Conservation (phyloP, 1,140 invertebrate species). For the Apis laboriosa region DNA sequence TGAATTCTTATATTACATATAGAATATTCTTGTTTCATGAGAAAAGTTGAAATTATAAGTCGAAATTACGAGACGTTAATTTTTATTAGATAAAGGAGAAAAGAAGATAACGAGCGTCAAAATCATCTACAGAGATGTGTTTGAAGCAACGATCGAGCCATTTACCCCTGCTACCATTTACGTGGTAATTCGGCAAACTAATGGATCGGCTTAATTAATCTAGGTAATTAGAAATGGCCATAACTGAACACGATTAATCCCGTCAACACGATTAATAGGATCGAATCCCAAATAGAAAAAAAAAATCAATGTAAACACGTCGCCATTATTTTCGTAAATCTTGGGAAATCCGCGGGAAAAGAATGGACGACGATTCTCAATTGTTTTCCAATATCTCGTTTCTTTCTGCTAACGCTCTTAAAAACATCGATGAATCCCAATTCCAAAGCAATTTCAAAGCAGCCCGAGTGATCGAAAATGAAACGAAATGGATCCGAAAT, state of each 20-base stretch:
- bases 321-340: too few species aligned
- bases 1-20: too few species aligned
- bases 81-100: too few species aligned
- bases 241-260: background rate
- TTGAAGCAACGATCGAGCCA: constrained; percentile 8
- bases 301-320: background rate
- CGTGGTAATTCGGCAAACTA: constrained; percentile 50
- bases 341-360: too few species aligned
- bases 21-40: too few species aligned
- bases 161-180: constrained; percentile 29
- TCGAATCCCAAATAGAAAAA: background rate
- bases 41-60: background rate
- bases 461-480: background rate
- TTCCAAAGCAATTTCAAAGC: background rate
- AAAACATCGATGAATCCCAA: too few species aligned
- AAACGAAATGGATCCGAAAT: background rate
- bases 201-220: constrained; percentile 55
- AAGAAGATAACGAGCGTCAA: background rate
- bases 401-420: background rate
- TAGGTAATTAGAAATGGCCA: constrained; percentile 53
- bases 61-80: background rate
- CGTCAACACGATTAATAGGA: background rate
- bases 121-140: background rate
- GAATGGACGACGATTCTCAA: too few species aligned
- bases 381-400: background rate